phyloP scores from a whole-genome alignment of 1,140 invertebrate genomes.

The Idris sp. region DNA sequence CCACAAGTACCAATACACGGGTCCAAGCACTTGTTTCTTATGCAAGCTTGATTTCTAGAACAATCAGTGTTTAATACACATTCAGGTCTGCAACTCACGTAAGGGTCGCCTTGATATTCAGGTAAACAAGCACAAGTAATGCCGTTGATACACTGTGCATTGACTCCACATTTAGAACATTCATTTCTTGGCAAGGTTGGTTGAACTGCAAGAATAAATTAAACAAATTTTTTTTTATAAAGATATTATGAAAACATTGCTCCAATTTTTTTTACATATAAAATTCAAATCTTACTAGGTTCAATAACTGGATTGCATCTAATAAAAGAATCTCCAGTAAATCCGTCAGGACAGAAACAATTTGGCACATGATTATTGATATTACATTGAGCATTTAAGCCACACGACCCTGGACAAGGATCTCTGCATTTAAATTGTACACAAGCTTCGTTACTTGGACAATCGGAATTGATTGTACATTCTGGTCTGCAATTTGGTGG shows the following conservation, averaged over 20 bases:
- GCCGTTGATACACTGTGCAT: conserved; percentile 78
- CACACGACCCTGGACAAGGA: conserved; percentile 80
- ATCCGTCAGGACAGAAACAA: conserved; percentile 79
- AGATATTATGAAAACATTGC: too few species aligned
- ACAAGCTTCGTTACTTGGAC: conserved; percentile 81
- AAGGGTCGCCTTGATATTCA: conserved; percentile 76
- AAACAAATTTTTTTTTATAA: too few species aligned
- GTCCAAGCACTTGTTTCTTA: conserved; percentile 83
- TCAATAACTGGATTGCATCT: conserved; percentile 67
- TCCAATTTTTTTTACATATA: too few species aligned
- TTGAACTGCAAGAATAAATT: conserved; percentile 65
- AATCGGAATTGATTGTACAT: conserved; percentile 84
- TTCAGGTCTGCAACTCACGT: conserved; percentile 82
- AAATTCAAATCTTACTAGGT: conserved; percentile 70
- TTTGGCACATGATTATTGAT: conserved; percentile 80
- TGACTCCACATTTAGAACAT: conserved; percentile 78
- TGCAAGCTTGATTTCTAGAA: conserved; percentile 81
- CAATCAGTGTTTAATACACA: conserved; percentile 85
- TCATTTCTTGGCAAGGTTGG: conserved; percentile 65
- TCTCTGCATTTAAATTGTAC: conserved; percentile 81
- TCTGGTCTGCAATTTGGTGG: conserved; percentile 84
- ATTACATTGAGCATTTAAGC: conserved; percentile 79
- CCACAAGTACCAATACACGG: conserved; percentile 85
- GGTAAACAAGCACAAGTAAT: conserved; percentile 76
- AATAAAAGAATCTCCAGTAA: conserved; percentile 71